These are phyloP conservation scores for Gymnodraco acuticeps DNA, from an alignment of 2,797 vertebrate genomes.

Conservation along the genomic window DNA sequence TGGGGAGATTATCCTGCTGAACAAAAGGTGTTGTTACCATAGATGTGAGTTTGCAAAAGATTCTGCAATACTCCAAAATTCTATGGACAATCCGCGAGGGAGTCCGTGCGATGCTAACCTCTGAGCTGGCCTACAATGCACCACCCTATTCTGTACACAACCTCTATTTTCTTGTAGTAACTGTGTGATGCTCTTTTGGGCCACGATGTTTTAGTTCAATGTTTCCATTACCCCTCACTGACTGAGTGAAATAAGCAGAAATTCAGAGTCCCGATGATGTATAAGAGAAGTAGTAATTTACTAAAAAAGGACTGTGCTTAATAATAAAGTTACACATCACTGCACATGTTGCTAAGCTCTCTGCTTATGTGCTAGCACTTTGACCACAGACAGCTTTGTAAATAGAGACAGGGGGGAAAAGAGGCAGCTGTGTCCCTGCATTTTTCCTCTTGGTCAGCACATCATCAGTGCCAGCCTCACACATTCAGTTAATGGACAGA, in stretches of 20 bases:
- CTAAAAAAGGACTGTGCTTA: background rate
- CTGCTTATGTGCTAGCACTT: conserved; percentile 5
- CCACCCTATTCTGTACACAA: too few relatives aligned
- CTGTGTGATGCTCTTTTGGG: background rate
- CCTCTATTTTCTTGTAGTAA: too few relatives aligned
- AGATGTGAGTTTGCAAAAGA: too few relatives aligned
- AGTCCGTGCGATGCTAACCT: too few relatives aligned
- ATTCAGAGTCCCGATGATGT: background rate
- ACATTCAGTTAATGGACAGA: conserved; percentile 64
- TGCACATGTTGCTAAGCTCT: conserved; percentile 12
- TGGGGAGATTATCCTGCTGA: too few relatives aligned
- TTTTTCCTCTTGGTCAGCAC: conserved; percentile 48
- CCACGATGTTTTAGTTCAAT: background rate
- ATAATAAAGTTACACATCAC: conserved; percentile 8
- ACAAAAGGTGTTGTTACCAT: too few relatives aligned
- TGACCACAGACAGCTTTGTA: conserved; percentile 36
- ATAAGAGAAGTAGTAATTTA: background rate
- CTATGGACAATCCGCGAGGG: too few relatives aligned
- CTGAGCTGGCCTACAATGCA: too few relatives aligned
- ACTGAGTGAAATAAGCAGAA: background rate
- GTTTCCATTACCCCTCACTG: background rate
- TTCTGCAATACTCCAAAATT: too few relatives aligned
- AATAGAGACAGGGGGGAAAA: conserved; percentile 15
- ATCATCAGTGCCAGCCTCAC: conserved; percentile 61
- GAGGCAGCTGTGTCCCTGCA: conserved; percentile 39